phyloP scores from a whole-genome alignment of 2,888 invertebrate genomes.

The Gibbula magus region DNA sequence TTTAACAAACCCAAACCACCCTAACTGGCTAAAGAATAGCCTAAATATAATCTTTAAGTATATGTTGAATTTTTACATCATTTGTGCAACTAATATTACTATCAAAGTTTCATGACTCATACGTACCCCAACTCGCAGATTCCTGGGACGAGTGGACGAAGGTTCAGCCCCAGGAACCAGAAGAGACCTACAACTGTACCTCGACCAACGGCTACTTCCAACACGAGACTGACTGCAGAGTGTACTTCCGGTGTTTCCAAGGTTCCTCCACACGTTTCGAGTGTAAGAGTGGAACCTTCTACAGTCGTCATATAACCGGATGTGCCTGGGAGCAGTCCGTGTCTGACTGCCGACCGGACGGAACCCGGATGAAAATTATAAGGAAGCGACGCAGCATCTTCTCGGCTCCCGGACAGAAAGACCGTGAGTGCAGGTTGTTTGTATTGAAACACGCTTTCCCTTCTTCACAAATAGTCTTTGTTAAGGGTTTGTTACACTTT shows the following conservation, averaged over 20 bases:
- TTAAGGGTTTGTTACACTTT: no score
- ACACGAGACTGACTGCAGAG: conserved; percentile 13
- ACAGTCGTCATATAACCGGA: not conserved
- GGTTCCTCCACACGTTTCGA: not conserved
- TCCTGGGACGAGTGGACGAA: not conserved
- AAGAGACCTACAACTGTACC: not conserved
- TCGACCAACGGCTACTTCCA: not conserved
- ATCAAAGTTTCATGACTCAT: no score
- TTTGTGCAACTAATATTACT: no score
- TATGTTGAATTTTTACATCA: no score
- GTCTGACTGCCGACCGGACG: conserved; percentile 1
- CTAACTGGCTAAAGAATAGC: no score
- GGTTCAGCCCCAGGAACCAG: not conserved
- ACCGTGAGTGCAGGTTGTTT: not conserved
- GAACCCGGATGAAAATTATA: not conserved
- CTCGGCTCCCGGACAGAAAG: conserved; percentile 8
- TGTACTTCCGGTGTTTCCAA: conserved; percentile 21
- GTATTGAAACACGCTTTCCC: not conserved
- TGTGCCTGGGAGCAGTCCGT: conserved; percentile 26
- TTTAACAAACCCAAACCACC: no score
- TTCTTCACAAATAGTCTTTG: not conserved
- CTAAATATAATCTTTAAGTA: no score
- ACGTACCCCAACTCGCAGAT: not conserved
- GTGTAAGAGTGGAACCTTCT: conserved; percentile 17
- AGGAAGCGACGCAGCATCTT: conserved; percentile 3